Base-by-base conservation (phyloP, 2,113 vertebrate species). In the Rattus rattus region DNA sequence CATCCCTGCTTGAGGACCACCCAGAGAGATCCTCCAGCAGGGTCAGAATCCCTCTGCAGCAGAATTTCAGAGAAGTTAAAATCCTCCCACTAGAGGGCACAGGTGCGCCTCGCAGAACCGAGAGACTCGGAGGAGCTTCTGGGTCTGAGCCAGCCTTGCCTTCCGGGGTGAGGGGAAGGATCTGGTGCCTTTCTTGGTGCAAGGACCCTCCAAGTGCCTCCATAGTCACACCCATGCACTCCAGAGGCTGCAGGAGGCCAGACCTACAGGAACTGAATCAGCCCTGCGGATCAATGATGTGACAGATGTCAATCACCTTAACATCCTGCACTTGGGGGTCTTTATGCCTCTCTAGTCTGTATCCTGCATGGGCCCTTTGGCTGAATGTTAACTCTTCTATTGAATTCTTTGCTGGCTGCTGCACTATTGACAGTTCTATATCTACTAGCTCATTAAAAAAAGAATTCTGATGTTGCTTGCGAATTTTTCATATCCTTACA, bases 81-180 rank as follows among this genome's bases (percentile, higher is more conserved):
- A 5, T 1, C 67, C 14, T 3, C 28, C 92, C 96, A 91, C 97
- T 91, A 95, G 97, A 94, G 92, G 96, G 76, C 92, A 77, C 5
- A 28, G 36, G 36, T 33, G 95, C n/a, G 56, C 95, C 94, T 95
- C 61, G 47, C 76, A 85, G 70, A 54, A 39, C 59, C 63, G 0
- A 0, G 69, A 24, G 7, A 59, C 12, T 28, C 5, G 33, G 28
- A 2, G 8, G 22, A 69, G 30, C 12, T n/a, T 65, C 43, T 0
- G 6, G 52, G 30, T 1, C 0, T 43, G 52, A 2, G 10, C 39
- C 67, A 73, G 47, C 2, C 61, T 69, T 10, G 47, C 2, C 61
- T 69, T 10, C 39, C 19, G 67, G 72, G 49, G 52, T 14, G 12
- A 67, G 14, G 30, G n/a, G 22, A 30, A 63, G 59, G 81, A 8